Evolutionary conservation across 2,888 invertebrate genomes (phyloP), one percentile per base, ranked within the genome.

Genomic region (Melinopterus prodromus): DNA sequence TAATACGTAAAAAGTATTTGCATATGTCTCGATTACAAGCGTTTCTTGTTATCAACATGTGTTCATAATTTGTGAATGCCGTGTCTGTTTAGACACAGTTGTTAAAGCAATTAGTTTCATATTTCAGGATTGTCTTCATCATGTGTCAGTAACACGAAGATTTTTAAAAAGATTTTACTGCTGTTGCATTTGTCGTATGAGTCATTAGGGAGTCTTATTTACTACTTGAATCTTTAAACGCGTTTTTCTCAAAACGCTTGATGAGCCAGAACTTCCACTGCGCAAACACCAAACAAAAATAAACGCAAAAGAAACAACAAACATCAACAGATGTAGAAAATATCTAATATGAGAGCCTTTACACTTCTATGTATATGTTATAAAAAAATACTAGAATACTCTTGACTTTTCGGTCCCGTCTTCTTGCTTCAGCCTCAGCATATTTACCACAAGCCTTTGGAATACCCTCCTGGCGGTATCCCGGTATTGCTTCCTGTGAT

Each of bases 391-490:
- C 53, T 53, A 53, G 2, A 53, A 53, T 12, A 53, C 53, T 53
- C 53, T 53, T 53, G 53, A 53, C 53, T 53, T 53, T 53, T 53
- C 26, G 26, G 26, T 26, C 26, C 26, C 26, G 26, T 26, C 26
- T 26, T 26, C 53, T 53, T 53, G 3, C 12, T 53, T 53, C 53
- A 7, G 7, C 3, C 1, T 9, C 53, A 26, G 26, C 26, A 26
- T 26, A 26, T 12, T 83, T 84, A 89, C 89, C 89, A 90, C 70
- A 90, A 83, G 69, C 88, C 88, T 78, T 88, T 87, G 5, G 89
- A 89, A 82, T 85, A 87, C 9, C 89, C 89, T 71, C 89, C 89
- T 35, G 89, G 89, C 36, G 89, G 89, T 76, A 89, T 85, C 80
- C 88, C 86, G 12, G 83, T 85, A 81, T 79, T 84, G 77, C 81